phyloP scores from a whole-genome alignment of 2,797 vertebrate genomes.

The Thaleichthys pacificus region DNA sequence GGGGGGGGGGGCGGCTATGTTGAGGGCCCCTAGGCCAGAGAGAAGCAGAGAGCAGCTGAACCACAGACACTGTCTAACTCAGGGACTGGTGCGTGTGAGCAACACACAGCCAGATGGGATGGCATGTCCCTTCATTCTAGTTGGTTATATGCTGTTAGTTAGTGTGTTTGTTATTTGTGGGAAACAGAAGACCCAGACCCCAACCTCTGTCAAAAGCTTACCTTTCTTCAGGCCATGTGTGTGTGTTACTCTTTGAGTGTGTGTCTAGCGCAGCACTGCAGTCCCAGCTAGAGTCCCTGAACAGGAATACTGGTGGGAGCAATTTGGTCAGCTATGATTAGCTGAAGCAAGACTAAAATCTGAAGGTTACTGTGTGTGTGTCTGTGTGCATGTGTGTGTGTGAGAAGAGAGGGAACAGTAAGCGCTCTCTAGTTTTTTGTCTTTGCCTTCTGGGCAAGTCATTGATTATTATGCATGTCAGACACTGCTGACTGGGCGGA shows the following conservation, averaged over 20 bases:
- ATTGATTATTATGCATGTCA: conserved; percentile 28
- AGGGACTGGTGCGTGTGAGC: neutral
- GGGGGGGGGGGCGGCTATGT: neutral
- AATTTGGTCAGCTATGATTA: conserved; percentile 78
- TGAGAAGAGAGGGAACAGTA: neutral
- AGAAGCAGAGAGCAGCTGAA: neutral
- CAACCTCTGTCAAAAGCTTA: conserved; percentile 3
- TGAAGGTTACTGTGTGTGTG: conserved; percentile 51
- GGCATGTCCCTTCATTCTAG: no score
- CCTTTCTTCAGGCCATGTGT: neutral
- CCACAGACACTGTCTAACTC: neutral
- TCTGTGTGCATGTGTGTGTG: no score
- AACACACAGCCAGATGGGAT: neutral
- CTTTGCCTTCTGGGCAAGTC: conserved; percentile 15
- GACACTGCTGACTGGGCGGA: conserved; percentile 38
- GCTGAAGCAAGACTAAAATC: conserved; percentile 54
- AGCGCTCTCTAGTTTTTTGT: neutral
- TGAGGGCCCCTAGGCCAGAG: neutral
- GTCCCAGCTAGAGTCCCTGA: conserved; percentile 15
- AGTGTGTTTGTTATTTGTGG: no score
- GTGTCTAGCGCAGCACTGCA: conserved; percentile 19
- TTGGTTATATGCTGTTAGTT: no score
- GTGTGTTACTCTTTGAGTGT: neutral
- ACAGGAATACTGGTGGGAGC: conserved; percentile 66
- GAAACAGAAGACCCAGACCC: no score